Evolutionary conservation across 92 coral and sea anemone species (phyloP).

Genomic region (Heteractis magnifica): DNA sequence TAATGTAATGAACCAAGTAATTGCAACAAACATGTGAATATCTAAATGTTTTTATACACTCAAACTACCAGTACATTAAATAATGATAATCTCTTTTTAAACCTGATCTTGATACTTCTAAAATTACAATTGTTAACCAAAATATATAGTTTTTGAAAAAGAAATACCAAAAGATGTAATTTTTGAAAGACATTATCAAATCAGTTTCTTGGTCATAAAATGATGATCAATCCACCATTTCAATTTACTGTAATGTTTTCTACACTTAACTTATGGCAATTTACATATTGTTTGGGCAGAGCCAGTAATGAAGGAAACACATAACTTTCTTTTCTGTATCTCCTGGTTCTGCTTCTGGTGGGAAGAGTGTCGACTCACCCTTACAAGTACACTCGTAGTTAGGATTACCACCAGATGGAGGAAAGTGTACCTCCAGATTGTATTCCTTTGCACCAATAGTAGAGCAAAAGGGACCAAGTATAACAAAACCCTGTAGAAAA

Average conservation of each 20-base stretch:
- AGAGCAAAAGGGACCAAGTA: slow-evolving; percentile 49
- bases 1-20: neutral
- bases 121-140: neutral
- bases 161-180: no score
- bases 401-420: slow-evolving; percentile 24
- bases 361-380: slow-evolving; percentile 31
- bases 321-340: neutral
- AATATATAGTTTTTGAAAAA: neutral
- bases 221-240: no score
- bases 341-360: slow-evolving; percentile 10
- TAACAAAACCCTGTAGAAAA: slow-evolving; percentile 35
- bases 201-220: no score
- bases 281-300: slow-evolving; percentile 48
- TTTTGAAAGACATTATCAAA: no score
- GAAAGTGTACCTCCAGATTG: slow-evolving; percentile 26
- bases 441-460: slow-evolving; percentile 40
- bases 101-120: neutral
- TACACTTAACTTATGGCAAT: neutral
- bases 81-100: neutral
- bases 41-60: neutral
- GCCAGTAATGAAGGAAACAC: slow-evolving; percentile 65
- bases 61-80: neutral
- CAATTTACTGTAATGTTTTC: no score
- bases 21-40: neutral
- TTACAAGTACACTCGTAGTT: slow-evolving; percentile 42